Percentiles rank a stretch among this genome's conserved stretches.
Conservation (phyloP, 2,113 vertebrate genomes). For the Pseudopipra pipra region DNA sequence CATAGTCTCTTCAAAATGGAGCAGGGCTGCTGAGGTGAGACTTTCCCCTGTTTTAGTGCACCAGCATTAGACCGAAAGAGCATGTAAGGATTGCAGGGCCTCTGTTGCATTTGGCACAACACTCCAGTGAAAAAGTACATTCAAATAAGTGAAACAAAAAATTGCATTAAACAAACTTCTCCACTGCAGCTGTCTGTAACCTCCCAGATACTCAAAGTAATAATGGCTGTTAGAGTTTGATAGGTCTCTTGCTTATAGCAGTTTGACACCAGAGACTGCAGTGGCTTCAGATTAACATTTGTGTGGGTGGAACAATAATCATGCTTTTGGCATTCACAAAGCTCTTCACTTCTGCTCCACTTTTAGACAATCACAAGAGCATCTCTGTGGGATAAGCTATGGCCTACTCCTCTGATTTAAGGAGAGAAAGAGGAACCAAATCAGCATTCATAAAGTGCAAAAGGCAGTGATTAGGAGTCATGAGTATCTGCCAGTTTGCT, state of each 20-base stretch:
- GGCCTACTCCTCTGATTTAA: background rate
- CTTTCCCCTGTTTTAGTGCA: background rate
- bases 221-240: background rate
- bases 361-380: background rate
- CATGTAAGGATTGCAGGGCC: background rate
- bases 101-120: background rate
- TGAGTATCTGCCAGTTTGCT: background rate
- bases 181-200: background rate
- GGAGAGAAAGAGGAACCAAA: background rate
- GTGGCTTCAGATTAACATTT: background rate
- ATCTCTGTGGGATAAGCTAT: accelerated
- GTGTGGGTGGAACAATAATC: background rate
- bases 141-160: background rate
- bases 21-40: background rate
- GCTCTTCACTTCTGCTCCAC: background rate
- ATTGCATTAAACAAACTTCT: background rate
- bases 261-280: background rate
- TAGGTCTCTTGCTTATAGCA: background rate
- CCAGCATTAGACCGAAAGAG: background rate
- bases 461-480: background rate
- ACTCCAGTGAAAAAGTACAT: background rate
- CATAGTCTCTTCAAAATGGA: background rate
- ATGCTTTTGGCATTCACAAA: background rate
- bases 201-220: background rate
- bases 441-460: background rate